Conservation (phyloP, 2,113 vertebrate genomes). For the Illadopsis cleaveri region DNA sequence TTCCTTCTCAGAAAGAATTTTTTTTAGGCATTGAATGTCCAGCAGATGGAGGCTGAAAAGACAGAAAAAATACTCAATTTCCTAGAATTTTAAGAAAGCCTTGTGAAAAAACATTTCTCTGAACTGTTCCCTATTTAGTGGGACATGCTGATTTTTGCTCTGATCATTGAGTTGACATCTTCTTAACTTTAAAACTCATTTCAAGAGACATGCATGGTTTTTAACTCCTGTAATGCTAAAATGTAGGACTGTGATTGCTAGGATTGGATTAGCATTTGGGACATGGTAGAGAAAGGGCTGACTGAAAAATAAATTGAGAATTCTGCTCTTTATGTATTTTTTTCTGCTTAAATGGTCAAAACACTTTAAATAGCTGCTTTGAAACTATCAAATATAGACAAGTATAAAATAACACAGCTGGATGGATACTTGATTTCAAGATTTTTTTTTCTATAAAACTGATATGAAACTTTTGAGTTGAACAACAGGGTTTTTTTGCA, state of each 20-base stretch:
- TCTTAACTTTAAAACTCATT: conserved; percentile 46
- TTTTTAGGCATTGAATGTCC: conserved; percentile 11
- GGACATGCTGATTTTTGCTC: conserved; percentile 1
- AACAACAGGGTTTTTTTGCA: neutral
- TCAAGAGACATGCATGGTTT: conserved; percentile 42
- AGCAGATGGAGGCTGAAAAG: conserved; percentile 60
- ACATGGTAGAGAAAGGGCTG: neutral
- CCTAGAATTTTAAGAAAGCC: conserved; percentile 38
- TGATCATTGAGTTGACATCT: conserved; percentile 64
- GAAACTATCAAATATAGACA: neutral
- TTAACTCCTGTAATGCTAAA: conserved; percentile 2
- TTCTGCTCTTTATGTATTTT: neutral
- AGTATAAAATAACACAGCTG: neutral
- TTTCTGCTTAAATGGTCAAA: neutral
- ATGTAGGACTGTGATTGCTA: neutral
- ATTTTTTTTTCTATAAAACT: neutral
- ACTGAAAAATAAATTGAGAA: neutral
- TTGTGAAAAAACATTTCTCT: conserved; percentile 56
- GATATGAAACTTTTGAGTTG: neutral
- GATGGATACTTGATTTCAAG: neutral
- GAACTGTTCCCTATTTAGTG: conserved; percentile 37
- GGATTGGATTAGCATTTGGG: neutral
- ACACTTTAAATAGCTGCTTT: neutral
- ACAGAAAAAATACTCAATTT: conserved; percentile 43
- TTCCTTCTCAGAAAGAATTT: conserved; percentile 52